Conservation (phyloP, 1,140 invertebrate species). For the Proctacanthus coquilletti region DNA sequence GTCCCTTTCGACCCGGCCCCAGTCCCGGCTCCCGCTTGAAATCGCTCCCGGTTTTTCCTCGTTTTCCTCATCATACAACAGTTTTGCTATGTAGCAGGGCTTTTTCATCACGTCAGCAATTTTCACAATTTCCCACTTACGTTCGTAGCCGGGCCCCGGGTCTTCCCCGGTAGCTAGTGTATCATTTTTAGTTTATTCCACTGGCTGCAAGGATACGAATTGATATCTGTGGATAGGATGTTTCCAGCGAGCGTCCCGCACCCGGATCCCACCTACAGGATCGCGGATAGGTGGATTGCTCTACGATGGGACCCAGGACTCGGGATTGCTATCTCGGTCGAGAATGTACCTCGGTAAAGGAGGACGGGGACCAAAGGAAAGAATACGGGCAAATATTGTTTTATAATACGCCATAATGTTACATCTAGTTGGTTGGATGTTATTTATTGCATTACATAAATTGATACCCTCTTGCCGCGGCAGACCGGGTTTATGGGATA, state of each 20-base stretch:
- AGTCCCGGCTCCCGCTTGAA: not conserved
- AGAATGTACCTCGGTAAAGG: not conserved
- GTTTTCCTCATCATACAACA: not conserved
- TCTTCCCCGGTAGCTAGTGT: not conserved
- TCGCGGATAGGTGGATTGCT: not conserved
- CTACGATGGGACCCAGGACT: not conserved
- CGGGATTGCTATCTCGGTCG: not conserved
- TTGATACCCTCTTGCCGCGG: not conserved
- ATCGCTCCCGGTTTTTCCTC: not conserved
- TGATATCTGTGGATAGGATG: not conserved
- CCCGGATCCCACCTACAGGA: not conserved
- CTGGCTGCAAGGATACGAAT: not conserved
- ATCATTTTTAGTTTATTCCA: not conserved
- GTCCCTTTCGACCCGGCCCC: not conserved
- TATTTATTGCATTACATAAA: slow-evolving; percentile 1
- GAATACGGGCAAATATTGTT: not conserved
- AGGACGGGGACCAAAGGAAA: not conserved
- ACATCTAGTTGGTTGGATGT: slow-evolving; percentile 1
- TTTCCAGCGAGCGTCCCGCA: not conserved
- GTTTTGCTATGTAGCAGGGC: not conserved
- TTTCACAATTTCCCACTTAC: slow-evolving; percentile 1
- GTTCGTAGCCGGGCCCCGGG: not conserved
- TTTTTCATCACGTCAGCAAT: slow-evolving; percentile 1
- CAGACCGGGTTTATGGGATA: no score
- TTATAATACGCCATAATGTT: slow-evolving; percentile 1